Evolutionary conservation across 2,888 invertebrate species (phyloP).

Genomic region (Agonopterix heracliana): DNA sequence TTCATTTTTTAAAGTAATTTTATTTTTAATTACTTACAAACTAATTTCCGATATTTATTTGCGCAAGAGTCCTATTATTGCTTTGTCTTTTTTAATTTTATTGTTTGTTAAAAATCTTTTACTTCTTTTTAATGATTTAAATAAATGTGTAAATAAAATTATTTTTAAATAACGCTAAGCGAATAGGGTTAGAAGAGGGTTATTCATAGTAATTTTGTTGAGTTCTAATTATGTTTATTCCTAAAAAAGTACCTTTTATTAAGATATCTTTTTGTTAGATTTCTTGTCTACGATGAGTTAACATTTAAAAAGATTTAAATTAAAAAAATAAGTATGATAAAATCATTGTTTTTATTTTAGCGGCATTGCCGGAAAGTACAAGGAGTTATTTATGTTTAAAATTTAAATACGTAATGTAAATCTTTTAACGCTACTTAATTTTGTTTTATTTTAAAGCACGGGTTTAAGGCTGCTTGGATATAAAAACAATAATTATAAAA

Average conservation of each 20-base stretch:
- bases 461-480: constrained; percentile 52
- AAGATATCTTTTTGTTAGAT: constrained; percentile 43
- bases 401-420: constrained; percentile 27
- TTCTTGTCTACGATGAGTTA: constrained; percentile 45
- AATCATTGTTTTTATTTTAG: constrained; percentile 40
- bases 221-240: constrained; percentile 67
- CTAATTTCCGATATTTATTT: background rate
- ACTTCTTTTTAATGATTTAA: constrained; percentile 7
- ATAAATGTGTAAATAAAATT: constrained; percentile 41
- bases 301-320: constrained; percentile 30
- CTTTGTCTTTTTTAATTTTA: background rate
- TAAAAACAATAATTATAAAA: constrained; percentile 23
- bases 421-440: constrained; percentile 48
- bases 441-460: constrained; percentile 40
- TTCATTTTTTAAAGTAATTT: background rate
- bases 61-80: background rate
- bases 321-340: constrained; percentile 47
- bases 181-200: constrained; percentile 44
- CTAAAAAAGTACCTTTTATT: constrained; percentile 63
- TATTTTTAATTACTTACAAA: background rate
- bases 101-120: constrained; percentile 19
- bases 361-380: constrained; percentile 48
- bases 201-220: constrained; percentile 48
- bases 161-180: constrained; percentile 49
- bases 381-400: constrained; percentile 47